phyloP scores from a whole-genome alignment of 2,888 invertebrate species.

The Eristalis tenax region DNA sequence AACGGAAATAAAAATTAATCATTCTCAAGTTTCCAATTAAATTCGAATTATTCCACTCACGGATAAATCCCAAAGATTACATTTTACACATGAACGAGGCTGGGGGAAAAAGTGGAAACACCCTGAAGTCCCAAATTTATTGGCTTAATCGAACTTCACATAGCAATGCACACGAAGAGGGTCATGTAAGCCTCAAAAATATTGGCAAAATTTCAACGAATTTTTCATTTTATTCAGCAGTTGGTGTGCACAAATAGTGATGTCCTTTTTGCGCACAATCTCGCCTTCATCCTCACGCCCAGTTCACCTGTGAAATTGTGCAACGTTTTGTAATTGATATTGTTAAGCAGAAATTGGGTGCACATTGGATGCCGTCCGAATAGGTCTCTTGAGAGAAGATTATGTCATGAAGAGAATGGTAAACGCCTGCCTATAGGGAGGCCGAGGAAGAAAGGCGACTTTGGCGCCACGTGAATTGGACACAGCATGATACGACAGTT shows the following conservation, averaged over 20 bases:
- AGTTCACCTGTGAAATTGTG: conserved; percentile 55
- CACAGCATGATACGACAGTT: conserved; percentile 41
- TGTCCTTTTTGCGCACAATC: not conserved
- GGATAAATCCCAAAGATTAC: conserved; percentile 62
- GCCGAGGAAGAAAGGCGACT: not conserved
- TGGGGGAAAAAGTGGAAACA: not conserved
- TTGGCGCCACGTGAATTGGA: conserved; percentile 54
- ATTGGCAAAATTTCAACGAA: conserved; percentile 59
- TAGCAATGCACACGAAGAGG: not conserved
- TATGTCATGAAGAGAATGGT: conserved; percentile 52
- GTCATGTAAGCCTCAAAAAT: conserved; percentile 39
- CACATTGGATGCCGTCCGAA: conserved; percentile 25
- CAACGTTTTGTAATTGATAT: conserved; percentile 60
- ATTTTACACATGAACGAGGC: conserved; percentile 53
- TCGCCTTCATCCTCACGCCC: not conserved
- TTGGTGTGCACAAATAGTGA: not conserved
- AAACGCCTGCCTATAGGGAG: not conserved
- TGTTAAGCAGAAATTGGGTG: conserved; percentile 49
- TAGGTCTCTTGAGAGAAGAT: conserved; percentile 29
- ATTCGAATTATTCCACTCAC: conserved; percentile 68
- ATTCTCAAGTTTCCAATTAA: conserved; percentile 69
- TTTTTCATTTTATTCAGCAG: not conserved
- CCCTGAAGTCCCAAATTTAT: conserved; percentile 54
- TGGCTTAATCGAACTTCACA: conserved; percentile 60
- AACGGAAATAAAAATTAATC: conserved; percentile 57